Percentiles rank a stretch among this genome's conserved stretches.
These are phyloP conservation scores for Virgularia gustaviana DNA, from an alignment of 92 coral and sea anemone genomes.

Conservation along the genomic window DNA sequence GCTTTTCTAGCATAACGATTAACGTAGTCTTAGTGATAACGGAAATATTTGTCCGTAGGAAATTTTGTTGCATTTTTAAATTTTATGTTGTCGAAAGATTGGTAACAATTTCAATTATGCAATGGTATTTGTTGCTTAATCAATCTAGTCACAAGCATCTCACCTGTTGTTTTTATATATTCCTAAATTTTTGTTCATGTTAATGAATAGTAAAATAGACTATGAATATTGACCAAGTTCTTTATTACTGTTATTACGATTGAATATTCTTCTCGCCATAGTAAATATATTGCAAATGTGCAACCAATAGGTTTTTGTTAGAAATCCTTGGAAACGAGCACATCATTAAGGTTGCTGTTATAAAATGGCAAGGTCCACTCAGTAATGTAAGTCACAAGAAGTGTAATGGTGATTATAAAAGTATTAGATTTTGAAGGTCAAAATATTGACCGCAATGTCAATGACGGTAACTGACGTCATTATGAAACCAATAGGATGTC, in stretches of 20 bases:
- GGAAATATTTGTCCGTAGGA: not conserved
- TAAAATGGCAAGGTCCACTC: slow-evolving; percentile 7
- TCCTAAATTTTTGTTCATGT: too few species aligned
- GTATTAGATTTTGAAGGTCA: slow-evolving; percentile 2
- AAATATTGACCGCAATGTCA: slow-evolving; percentile 22
- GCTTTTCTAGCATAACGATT: not conserved
- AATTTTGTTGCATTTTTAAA: not conserved
- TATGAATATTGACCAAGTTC: too few species aligned
- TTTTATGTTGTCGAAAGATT: not conserved
- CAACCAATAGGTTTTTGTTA: not conserved
- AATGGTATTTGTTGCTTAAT: not conserved
- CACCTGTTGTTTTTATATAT: too few species aligned
- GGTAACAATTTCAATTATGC: not conserved
- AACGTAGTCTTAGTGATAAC: not conserved
- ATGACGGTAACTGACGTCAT: slow-evolving; percentile 30
- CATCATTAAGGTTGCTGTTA: not conserved
- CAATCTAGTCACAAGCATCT: not conserved
- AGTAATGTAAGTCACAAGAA: too few species aligned
- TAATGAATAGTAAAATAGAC: too few species aligned
- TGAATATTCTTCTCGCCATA: not conserved
- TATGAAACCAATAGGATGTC: slow-evolving; percentile 31
- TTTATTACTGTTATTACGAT: too few species aligned
- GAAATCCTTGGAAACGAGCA: not conserved
- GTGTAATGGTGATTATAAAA: not conserved
- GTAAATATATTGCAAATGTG: not conserved